Evolutionary conservation across 2,797 vertebrate species (phyloP).

Genomic region (Glyptemys insculpta): DNA sequence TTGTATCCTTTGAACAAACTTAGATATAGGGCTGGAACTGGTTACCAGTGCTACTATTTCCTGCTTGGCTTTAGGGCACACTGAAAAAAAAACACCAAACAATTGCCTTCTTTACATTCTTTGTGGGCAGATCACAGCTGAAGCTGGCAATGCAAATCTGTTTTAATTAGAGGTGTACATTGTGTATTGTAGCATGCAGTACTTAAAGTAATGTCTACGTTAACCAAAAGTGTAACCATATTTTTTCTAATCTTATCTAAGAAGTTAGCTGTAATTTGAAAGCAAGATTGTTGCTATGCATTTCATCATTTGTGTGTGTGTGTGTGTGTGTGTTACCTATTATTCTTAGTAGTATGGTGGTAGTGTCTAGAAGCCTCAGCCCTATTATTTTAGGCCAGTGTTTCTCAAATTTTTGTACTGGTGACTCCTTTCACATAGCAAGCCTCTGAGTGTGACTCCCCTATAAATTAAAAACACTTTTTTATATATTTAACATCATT

Average conservation of each 20-base stretch:
- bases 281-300: background rate
- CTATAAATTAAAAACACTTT: too few species aligned
- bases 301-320: background rate
- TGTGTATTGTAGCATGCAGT: background rate
- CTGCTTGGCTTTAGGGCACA: background rate
- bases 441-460: too few species aligned
- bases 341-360: background rate
- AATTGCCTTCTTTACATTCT: constrained; percentile 7
- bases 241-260: background rate
- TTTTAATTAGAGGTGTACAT: background rate
- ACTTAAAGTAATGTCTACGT: background rate
- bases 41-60: background rate
- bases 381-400: background rate
- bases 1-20: constrained; percentile 21
- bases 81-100: background rate
- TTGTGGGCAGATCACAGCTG: background rate
- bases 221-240: background rate
- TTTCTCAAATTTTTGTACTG: too few species aligned
- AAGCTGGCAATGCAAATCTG: background rate
- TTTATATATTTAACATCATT: too few species aligned
- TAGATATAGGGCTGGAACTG: background rate
- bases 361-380: background rate
- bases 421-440: too few species aligned
- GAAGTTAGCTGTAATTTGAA: background rate
- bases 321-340: background rate